These are phyloP conservation scores for Phaenicophaeus curvirostris DNA, from an alignment of 2,797 vertebrate species.

Conservation along the genomic window DNA sequence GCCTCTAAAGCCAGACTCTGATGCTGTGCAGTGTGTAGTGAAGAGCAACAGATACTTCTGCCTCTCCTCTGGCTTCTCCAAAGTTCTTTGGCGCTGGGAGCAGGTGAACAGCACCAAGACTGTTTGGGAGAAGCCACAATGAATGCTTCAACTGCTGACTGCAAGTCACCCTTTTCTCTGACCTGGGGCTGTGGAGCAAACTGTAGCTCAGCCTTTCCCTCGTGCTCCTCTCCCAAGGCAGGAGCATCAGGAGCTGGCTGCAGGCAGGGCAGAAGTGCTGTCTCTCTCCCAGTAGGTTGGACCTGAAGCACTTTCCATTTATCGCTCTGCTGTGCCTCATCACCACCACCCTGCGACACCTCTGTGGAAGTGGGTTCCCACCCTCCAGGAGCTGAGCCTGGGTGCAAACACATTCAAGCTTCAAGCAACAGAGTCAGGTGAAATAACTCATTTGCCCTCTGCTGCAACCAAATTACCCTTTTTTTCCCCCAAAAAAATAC, in stretches of 20 bases:
- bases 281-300: background rate
- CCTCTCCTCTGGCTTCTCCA: background rate
- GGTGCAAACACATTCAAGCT: background rate
- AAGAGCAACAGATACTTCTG: background rate
- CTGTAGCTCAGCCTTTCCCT: background rate
- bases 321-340: background rate
- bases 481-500: background rate
- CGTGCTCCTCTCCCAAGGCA: fast-evolving
- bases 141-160: background rate
- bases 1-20: background rate
- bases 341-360: background rate
- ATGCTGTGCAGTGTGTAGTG: background rate
- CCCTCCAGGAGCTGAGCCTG: background rate
- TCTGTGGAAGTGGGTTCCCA: too few relatives aligned
- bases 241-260: background rate
- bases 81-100: background rate
- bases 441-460: background rate
- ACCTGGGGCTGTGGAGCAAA: background rate
- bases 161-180: background rate
- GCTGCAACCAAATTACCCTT: background rate
- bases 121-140: background rate
- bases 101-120: background rate
- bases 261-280: background rate
- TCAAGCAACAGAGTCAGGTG: fast-evolving
- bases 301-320: background rate